Evolutionary conservation across 2,888 invertebrate genomes (phyloP).

Genomic region (Ariolimax columbianus): DNA sequence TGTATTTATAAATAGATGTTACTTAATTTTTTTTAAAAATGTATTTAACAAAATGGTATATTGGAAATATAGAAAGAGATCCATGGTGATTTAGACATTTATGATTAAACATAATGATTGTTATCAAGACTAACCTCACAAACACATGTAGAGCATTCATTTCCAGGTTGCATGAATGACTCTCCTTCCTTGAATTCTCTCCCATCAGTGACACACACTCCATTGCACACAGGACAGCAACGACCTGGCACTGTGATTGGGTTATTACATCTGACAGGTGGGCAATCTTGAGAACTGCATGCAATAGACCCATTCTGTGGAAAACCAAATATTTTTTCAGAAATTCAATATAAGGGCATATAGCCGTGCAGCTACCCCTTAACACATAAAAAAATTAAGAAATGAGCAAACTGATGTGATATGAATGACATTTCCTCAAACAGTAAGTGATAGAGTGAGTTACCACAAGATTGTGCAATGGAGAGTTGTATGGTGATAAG

Average conservation of each 20-base stretch:
- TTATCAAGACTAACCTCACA: slow-evolving; percentile 64
- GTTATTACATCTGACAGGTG: slow-evolving; percentile 63
- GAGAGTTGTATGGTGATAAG: too few relatives aligned
- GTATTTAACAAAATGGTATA: too few relatives aligned
- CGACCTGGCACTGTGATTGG: slow-evolving; percentile 61
- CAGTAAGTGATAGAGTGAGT: too few relatives aligned
- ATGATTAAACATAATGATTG: background rate
- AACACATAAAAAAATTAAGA: too few relatives aligned
- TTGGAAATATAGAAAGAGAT: too few relatives aligned
- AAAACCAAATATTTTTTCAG: background rate
- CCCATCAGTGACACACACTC: slow-evolving; percentile 65
- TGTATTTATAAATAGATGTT: too few relatives aligned
- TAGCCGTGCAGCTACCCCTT: too few relatives aligned
- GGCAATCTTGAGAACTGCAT: slow-evolving; percentile 63
- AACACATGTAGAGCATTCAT: slow-evolving; percentile 67
- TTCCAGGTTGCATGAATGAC: slow-evolving; percentile 66
- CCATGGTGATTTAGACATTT: too few relatives aligned
- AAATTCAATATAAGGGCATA: background rate
- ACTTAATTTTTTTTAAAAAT: too few relatives aligned
- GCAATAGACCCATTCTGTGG: slow-evolving; percentile 65
- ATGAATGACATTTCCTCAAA: too few relatives aligned
- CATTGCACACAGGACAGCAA: slow-evolving; percentile 71
- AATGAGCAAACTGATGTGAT: too few relatives aligned
- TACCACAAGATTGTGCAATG: too few relatives aligned
- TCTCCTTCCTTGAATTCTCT: slow-evolving; percentile 68